Base-by-base conservation (phyloP, 2,888 invertebrate genomes). In the Noctua fimbriata region DNA sequence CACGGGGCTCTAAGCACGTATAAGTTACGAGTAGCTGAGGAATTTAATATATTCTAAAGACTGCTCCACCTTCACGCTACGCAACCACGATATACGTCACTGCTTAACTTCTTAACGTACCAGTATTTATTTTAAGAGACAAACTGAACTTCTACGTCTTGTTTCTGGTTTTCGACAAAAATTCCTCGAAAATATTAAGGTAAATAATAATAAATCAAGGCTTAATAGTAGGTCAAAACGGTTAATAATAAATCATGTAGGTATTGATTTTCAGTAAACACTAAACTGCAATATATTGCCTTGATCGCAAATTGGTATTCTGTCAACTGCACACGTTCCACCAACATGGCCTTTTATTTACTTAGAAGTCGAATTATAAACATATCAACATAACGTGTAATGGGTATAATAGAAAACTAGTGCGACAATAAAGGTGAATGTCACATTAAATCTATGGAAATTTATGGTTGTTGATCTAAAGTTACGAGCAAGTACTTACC, bases 21-120 rank as follows among this genome's bases (percentile, higher is more conserved):
- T 86, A 83, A 88, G 86, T 86, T 83, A 89, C 89, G 84, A 84
- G 83, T 83, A 82, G 80, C 83, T 79, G 44, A 85, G 82, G 89
- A 87, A 90, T 89, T 89, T 89, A 88, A 90, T 89, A 89, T 87
- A 85, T 83, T 82, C 86, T 85, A 81, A 83, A 89, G 88, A 88
- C 81, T 85, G 73, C 72, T 79, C 75, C 78, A 86, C 88, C 88
- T 88, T 73, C 66, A 81, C 79, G 77, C 72, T 79, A 47, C 69
- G 73, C 73, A 82, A 80, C 87, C 82, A 80, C 84, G 76, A 55
- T 69, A 72, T 87, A 82, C 73, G 77, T 88, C 81, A 85, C 85
- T 76, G 72, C 78, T 85, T 89, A 78, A 84, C 82, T 83, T 78
- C 84, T 83, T 79, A 80, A 82, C 75, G 76, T 58, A 12, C 7